Percentiles rank a stretch among this genome's conserved stretches.
Conservation (phyloP, 2,888 invertebrate genomes). For the Lacanobia oleracea region DNA sequence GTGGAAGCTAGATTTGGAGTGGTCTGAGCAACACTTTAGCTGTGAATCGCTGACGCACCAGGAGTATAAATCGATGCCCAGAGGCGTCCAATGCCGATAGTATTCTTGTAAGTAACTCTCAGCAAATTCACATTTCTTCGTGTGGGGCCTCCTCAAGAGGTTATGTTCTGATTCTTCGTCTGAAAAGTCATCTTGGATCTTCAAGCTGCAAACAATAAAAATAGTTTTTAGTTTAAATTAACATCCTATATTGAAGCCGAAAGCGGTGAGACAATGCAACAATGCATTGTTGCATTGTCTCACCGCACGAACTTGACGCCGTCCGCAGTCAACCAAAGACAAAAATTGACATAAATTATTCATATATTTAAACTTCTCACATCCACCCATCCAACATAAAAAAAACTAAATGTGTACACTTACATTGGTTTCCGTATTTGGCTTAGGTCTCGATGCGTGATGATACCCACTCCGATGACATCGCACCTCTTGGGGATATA, state of each 20-base stretch:
- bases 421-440: constrained; percentile 77
- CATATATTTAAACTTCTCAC: too few relatives aligned
- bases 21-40: constrained; percentile 72
- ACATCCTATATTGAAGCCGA: not conserved
- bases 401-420: constrained; percentile 62
- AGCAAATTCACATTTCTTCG: constrained; percentile 78
- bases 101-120: constrained; percentile 82
- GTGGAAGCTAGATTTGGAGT: constrained; percentile 67
- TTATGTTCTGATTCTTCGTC: constrained; percentile 74
- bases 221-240: not conserved
- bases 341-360: too few relatives aligned
- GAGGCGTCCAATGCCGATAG: constrained; percentile 77
- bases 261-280: too few relatives aligned
- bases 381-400: too few relatives aligned
- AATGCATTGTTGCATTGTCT: too few relatives aligned
- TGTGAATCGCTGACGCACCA: constrained; percentile 78
- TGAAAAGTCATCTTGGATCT: constrained; percentile 72
- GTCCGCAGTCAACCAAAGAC: too few relatives aligned
- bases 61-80: constrained; percentile 75
- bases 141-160: constrained; percentile 41
- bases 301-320: too few relatives aligned
- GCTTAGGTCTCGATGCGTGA: constrained; percentile 77
- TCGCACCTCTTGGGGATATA: constrained; percentile 75
- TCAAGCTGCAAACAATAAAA: constrained; percentile 70
- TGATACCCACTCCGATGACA: constrained; percentile 79